Evolutionary conservation across 2,888 invertebrate genomes (phyloP).

Genomic region (Caenorhabditis sp.): DNA sequence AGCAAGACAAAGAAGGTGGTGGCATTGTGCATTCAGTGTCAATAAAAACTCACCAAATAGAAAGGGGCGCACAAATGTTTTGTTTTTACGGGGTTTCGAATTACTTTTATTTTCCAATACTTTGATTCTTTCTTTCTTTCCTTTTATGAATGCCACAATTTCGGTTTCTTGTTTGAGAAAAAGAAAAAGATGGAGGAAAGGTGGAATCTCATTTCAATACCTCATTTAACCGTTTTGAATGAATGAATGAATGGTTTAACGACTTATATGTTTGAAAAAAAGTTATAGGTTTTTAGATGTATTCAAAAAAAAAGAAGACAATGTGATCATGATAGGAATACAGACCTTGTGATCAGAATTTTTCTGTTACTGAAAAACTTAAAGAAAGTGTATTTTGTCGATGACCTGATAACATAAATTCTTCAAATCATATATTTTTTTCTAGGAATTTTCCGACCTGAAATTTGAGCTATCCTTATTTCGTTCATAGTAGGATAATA

Average conservation of each 20-base stretch:
- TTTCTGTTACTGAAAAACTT: no score
- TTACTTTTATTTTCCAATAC: background rate
- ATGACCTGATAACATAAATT: no score
- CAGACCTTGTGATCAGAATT: no score
- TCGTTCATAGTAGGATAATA: no score
- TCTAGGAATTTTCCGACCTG: no score
- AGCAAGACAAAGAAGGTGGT: background rate
- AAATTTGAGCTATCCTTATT: no score
- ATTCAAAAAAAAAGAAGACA: background rate
- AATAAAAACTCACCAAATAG: background rate
- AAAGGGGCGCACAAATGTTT: background rate
- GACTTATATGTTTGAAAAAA: background rate
- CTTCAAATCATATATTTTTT: no score
- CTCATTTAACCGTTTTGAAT: background rate
- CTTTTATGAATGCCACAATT: background rate
- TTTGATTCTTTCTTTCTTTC: background rate
- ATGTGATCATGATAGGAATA: background rate
- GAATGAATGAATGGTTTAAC: background rate
- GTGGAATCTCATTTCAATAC: slow-evolving; percentile 1
- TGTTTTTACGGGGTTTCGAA: background rate
- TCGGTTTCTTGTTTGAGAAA: background rate
- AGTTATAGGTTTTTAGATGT: background rate
- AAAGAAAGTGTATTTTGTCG: no score
- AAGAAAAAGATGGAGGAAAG: background rate
- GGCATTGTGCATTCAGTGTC: background rate